Conservation (phyloP, 1,140 invertebrate genomes). For the Gyrodactylus salaris region DNA sequence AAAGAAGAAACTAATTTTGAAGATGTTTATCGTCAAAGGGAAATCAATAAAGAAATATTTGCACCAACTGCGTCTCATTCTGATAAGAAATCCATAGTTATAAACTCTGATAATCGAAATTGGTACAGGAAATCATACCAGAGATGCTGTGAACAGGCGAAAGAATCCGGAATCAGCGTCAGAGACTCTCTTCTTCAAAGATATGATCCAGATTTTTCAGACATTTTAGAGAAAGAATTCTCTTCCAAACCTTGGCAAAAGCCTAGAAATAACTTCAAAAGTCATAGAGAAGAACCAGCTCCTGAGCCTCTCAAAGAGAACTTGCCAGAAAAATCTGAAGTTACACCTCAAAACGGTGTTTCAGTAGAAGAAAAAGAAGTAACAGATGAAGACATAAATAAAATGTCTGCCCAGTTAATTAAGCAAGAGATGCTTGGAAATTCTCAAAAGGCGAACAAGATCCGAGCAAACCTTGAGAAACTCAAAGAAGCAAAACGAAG, state of each 20-base stretch:
- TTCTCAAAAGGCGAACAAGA: background rate
- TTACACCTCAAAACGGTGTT: background rate
- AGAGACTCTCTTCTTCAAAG: background rate
- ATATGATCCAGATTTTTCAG: background rate
- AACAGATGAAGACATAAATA: background rate
- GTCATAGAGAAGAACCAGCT: too few relatives aligned
- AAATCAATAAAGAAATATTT: background rate
- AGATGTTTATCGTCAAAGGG: background rate
- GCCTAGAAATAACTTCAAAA: too few relatives aligned
- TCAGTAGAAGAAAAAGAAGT: background rate
- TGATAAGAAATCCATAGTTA: background rate
- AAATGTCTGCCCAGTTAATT: background rate
- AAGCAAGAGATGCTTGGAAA: background rate
- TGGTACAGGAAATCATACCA: background rate
- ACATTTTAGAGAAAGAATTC: background rate
- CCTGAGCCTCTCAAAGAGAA: too few relatives aligned
- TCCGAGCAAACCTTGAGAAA: background rate
- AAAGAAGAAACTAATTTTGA: background rate
- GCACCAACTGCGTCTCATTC: background rate
- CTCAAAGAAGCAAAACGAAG: background rate
- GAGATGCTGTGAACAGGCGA: background rate
- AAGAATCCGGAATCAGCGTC: background rate
- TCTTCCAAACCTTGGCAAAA: background rate
- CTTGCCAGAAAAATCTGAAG: too few relatives aligned
- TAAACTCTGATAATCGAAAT: background rate